Conservation (phyloP, 1,140 invertebrate species). For the Helicorthomorpha holstii region DNA sequence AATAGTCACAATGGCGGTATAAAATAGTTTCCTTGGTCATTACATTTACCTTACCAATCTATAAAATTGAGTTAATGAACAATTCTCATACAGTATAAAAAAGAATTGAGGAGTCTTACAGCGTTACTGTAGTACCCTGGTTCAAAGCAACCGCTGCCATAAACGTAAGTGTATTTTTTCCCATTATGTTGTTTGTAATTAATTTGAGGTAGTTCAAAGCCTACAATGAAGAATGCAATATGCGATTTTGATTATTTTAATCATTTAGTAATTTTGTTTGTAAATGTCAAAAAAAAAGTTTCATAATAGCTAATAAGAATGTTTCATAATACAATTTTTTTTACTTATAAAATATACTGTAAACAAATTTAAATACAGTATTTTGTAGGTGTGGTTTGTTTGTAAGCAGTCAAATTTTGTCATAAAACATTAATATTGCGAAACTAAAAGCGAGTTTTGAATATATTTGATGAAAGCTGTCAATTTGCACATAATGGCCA, state of each 20-base stretch:
- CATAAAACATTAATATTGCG: background rate
- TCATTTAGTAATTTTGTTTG: too few species aligned
- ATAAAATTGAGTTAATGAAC: background rate
- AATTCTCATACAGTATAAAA: background rate
- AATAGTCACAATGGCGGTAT: background rate
- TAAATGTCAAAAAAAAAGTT: too few species aligned
- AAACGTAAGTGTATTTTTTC: conserved; percentile 6
- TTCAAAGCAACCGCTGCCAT: background rate
- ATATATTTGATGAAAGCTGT: background rate
- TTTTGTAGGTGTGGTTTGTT: too few species aligned
- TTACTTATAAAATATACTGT: too few species aligned
- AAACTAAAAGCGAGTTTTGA: background rate
- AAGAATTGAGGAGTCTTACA: background rate
- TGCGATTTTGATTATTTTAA: too few species aligned
- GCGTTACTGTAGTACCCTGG: background rate
- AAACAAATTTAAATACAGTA: too few species aligned
- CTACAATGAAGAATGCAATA: too few species aligned
- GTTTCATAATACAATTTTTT: too few species aligned
- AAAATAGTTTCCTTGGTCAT: background rate
- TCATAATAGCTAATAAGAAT: too few species aligned
- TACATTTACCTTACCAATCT: conserved; percentile 3
- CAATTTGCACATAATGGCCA: too few species aligned
- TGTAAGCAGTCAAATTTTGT: too few species aligned
- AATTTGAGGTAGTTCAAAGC: conserved; percentile 5
- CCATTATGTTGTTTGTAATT: conserved; percentile 3